These are phyloP conservation scores for Psophia crepitans DNA, from an alignment of 2,113 vertebrate genomes.

Conservation along the genomic window DNA sequence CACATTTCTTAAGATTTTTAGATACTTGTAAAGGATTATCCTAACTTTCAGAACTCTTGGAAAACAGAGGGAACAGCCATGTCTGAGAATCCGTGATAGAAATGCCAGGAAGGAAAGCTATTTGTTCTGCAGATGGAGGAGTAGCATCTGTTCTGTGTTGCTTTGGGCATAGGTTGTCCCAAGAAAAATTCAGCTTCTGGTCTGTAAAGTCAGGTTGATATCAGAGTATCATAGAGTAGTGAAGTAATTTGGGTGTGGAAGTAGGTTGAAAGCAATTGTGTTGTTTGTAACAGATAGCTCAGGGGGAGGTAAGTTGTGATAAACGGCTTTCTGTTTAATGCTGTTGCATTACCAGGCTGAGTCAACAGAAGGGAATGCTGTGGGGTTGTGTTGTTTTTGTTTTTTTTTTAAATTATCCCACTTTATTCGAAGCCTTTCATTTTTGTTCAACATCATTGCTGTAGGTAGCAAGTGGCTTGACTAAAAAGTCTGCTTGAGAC, in stretches of 20 bases:
- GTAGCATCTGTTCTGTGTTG: neutral
- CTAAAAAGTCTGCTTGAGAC: neutral
- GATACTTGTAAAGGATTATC: neutral
- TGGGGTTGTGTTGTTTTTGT: neutral
- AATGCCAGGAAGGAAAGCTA: neutral
- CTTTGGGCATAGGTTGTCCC: neutral
- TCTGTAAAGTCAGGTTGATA: neutral
- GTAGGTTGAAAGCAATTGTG: neutral
- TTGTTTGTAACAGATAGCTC: neutral
- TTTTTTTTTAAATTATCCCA: neutral
- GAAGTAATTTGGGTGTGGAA: neutral
- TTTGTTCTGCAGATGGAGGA: neutral
- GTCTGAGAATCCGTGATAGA: rapidly evolving
- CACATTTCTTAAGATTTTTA: neutral
- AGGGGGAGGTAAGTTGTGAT: neutral
- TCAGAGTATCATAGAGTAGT: neutral
- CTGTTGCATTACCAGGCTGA: neutral
- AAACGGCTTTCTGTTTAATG: neutral
- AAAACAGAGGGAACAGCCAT: neutral
- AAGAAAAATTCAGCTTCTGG: neutral
- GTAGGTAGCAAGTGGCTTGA: neutral
- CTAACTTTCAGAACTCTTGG: neutral
- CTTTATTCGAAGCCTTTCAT: neutral
- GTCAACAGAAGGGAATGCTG: neutral
- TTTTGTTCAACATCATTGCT: neutral